Evolutionary conservation across 2,113 vertebrate species (phyloP).

Genomic region (Campylomormyrus tamandua): DNA sequence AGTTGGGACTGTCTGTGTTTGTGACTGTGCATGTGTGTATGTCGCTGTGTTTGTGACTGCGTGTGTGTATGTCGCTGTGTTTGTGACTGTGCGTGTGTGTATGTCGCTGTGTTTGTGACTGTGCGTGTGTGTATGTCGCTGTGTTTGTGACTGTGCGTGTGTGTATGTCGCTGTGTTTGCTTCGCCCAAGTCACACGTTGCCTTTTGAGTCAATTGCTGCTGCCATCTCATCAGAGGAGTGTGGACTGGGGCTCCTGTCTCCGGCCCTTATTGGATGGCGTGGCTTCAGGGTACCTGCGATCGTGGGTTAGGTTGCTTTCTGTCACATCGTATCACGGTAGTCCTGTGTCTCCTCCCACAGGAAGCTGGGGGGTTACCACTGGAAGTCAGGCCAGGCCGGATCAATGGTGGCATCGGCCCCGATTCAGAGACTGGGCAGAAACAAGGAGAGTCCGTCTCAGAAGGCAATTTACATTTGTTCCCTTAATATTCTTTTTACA

Average conservation of each 20-base stretch:
- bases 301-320: not conserved
- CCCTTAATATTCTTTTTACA: not conserved
- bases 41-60: not conserved
- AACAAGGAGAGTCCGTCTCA: slow-evolving; percentile 53
- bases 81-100: not conserved
- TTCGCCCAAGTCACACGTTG: not conserved
- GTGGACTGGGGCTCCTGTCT: not conserved
- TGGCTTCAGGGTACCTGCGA: not conserved
- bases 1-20: not conserved
- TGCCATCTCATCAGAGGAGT: not conserved
- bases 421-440: slow-evolving; percentile 35
- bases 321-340: not conserved
- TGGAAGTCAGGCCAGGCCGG: slow-evolving; percentile 70
- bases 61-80: not conserved
- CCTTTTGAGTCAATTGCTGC: not conserved
- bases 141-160: not conserved
- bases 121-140: not conserved
- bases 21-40: not conserved
- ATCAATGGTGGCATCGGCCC: slow-evolving; percentile 41
- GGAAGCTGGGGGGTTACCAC: slow-evolving; percentile 58
- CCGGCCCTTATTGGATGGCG: not conserved
- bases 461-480: slow-evolving; percentile 56
- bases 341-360: slow-evolving; percentile 31
- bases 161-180: not conserved
- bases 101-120: not conserved